A percentile compares a stretch with the other conserved stretches of the same genome.
Evolutionary conservation across 2,888 invertebrate genomes (phyloP).

Genomic region (Acanthosepion pharaonis): DNA sequence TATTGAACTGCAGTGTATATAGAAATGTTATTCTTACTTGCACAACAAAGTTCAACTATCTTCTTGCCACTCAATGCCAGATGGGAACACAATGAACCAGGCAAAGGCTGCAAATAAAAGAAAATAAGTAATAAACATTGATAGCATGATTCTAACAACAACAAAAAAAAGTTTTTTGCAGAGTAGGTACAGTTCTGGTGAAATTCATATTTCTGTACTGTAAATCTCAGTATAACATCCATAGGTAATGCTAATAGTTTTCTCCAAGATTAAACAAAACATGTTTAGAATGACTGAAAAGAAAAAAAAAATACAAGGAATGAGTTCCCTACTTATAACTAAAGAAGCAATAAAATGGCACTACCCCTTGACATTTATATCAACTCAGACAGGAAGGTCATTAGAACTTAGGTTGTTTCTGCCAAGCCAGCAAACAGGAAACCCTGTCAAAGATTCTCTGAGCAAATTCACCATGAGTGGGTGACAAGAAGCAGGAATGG

Average conservation of each 20-base stretch:
- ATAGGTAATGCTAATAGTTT: neutral
- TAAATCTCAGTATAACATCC: neutral
- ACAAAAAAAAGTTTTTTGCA: too few relatives aligned
- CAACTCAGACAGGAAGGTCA: conserved; percentile 9
- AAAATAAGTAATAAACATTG: too few relatives aligned
- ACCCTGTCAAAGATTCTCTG: conserved; percentile 33
- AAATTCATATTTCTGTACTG: neutral
- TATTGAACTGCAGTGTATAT: too few relatives aligned
- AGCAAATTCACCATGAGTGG: conserved; percentile 18
- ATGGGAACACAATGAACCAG: too few relatives aligned
- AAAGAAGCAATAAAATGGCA: neutral
- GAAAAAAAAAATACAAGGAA: neutral
- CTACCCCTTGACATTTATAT: conserved; percentile 12
- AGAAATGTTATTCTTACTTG: too few relatives aligned
- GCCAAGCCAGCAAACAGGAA: conserved; percentile 33
- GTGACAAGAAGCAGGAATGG: conserved; percentile 33
- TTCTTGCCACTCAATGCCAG: too few relatives aligned
- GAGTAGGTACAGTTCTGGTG: neutral
- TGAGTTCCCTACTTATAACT: neutral
- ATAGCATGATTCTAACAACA: too few relatives aligned
- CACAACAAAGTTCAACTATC: too few relatives aligned
- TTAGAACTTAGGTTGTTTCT: conserved; percentile 8
- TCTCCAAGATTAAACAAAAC: neutral
- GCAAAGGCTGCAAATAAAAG: too few relatives aligned
- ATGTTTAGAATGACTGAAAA: neutral